Evolutionary conservation across 1,140 invertebrate genomes (phyloP).

Genomic region (Helicoverpa zea): DNA sequence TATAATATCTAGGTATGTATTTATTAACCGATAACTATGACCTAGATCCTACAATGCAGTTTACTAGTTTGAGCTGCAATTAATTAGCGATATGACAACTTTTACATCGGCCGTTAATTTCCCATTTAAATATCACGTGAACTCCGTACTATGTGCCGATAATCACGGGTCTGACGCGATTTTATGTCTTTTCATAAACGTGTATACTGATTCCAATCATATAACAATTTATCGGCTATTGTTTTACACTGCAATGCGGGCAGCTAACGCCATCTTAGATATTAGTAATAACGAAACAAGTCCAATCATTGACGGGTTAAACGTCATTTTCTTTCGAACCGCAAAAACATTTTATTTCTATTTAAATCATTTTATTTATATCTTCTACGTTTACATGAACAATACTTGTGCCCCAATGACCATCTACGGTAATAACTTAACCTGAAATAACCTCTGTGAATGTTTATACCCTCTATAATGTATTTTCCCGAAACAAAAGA

Average conservation of each 20-base stretch:
- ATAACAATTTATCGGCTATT: constrained; percentile 19
- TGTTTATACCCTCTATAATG: too few species aligned
- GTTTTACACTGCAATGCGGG: neutral
- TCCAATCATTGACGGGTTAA: too few species aligned
- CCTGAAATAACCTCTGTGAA: too few species aligned
- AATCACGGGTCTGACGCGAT: constrained; percentile 1
- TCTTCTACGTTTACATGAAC: too few species aligned
- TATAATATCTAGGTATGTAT: neutral
- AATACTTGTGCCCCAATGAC: too few species aligned
- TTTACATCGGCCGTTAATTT: neutral
- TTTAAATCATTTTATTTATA: too few species aligned
- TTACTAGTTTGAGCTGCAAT: neutral
- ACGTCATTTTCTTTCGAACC: too few species aligned
- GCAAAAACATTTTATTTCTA: too few species aligned
- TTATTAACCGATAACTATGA: neutral
- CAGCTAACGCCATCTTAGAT: neutral
- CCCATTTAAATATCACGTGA: neutral
- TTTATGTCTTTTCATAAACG: constrained; percentile 8
- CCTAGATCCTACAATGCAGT: neutral
- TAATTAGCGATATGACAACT: neutral
- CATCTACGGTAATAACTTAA: too few species aligned
- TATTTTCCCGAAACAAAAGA: neutral
- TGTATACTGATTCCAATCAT: neutral
- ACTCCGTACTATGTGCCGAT: neutral
- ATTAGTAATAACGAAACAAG: too few species aligned